Evolutionary conservation across 2,113 vertebrate species (phyloP).

Genomic region (Sakesphorus luctuosus): DNA sequence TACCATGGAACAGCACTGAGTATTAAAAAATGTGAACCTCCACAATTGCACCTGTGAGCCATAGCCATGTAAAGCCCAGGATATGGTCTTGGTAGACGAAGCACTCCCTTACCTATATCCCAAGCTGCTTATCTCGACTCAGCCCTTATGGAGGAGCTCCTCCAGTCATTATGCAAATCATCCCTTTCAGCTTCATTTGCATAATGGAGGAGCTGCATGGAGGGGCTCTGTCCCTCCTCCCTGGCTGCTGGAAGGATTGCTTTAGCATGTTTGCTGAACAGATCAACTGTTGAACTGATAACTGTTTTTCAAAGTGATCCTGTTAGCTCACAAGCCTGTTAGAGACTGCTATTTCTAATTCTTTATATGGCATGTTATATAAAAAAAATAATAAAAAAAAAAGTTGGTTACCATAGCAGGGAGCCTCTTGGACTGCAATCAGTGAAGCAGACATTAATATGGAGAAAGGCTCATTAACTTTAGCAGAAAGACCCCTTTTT

Average conservation of each 20-base stretch:
- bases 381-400: neutral
- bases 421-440: neutral
- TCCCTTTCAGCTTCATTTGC: neutral
- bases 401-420: neutral
- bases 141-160: neutral
- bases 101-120: rapidly evolving
- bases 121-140: neutral
- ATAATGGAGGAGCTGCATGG: neutral
- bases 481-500: neutral
- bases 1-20: neutral
- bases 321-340: neutral
- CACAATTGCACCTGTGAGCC: rapidly evolving
- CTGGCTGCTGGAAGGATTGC: neutral
- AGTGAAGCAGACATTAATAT: neutral
- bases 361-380: neutral
- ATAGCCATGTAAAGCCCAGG: neutral
- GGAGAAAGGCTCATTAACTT: neutral
- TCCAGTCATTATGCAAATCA: neutral
- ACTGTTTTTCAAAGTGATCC: neutral
- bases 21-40: neutral
- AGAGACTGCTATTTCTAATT: neutral
- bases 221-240: neutral
- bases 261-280: neutral
- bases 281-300: neutral
- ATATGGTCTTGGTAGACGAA: neutral